These are phyloP conservation scores for Serranus cabrilla DNA, from an alignment of 2,797 vertebrate species.

Conservation along the genomic window DNA sequence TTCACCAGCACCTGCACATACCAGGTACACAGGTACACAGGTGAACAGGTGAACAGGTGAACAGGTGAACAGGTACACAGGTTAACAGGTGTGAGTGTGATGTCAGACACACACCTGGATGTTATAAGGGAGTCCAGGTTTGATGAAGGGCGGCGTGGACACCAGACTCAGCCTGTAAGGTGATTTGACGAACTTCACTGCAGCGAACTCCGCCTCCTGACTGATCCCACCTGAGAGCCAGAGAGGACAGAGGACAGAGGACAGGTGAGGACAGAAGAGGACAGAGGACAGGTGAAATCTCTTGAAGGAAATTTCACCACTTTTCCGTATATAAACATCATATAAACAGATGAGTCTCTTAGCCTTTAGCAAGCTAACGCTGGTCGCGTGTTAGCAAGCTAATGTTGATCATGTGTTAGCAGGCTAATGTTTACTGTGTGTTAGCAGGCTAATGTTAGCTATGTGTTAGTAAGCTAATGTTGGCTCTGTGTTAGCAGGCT, in stretches of 20 bases:
- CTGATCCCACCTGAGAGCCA: constrained; percentile 88
- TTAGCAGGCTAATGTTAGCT: too few relatives aligned
- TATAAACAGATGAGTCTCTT: too few relatives aligned
- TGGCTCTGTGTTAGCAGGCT: too few relatives aligned
- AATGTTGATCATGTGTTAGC: too few relatives aligned
- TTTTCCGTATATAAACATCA: too few relatives aligned
- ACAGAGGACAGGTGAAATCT: too few relatives aligned
- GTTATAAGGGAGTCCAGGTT: constrained; percentile 92
- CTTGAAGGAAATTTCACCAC: too few relatives aligned
- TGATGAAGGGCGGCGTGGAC: constrained; percentile 93
- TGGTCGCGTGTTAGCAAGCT: too few relatives aligned
- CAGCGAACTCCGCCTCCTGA: constrained; percentile 88
- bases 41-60: not conserved
- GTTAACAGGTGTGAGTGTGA: not conserved
- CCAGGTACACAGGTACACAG: not conserved
- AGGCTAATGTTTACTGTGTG: too few relatives aligned
- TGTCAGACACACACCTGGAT: constrained; percentile 83
- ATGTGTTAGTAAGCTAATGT: too few relatives aligned
- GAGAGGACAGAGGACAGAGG: not conserved
- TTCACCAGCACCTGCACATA: constrained; percentile 89
- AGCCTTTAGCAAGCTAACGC: too few relatives aligned
- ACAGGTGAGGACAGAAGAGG: not conserved
- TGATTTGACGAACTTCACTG: constrained; percentile 87
- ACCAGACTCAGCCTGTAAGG: constrained; percentile 91
- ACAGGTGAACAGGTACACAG: not conserved